Evolutionary conservation across 2,797 vertebrate species (phyloP).

Genomic region (Sphenopsis melanotis): DNA sequence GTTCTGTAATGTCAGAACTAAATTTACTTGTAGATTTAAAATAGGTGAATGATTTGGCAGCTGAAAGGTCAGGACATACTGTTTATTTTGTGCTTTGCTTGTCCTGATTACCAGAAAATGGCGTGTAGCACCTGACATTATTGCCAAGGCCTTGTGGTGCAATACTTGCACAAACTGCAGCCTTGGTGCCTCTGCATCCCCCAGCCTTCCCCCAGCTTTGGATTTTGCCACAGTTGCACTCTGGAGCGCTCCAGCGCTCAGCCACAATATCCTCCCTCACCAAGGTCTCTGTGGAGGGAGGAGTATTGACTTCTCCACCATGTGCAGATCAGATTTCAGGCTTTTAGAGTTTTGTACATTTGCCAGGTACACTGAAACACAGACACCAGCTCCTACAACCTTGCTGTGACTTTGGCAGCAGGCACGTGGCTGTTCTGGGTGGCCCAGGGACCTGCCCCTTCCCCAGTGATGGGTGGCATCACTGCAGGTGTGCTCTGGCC

Average conservation of each 20-base stretch:
- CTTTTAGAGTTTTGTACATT: constrained; percentile 54
- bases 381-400: constrained; percentile 35
- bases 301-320: constrained; percentile 44
- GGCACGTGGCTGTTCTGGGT: neutral
- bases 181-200: neutral
- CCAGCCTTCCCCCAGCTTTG: neutral
- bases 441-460: neutral
- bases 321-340: constrained; percentile 50
- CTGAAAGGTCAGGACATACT: constrained; percentile 29
- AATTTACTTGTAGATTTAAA: constrained; percentile 56
- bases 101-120: neutral
- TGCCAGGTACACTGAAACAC: constrained; percentile 51
- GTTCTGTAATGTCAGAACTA: constrained; percentile 19
- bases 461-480: neutral
- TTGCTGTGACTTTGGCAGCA: constrained; percentile 47
- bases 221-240: constrained; percentile 3
- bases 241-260: neutral
- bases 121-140: neutral
- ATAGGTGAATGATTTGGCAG: constrained; percentile 23
- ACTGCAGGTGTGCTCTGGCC: neutral
- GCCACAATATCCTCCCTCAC: neutral
- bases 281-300: constrained; percentile 8
- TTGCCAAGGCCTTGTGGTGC: neutral
- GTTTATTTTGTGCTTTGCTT: neutral
- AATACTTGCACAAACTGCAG: neutral